A percentile compares a stretch with the other conserved stretches of the same genome.
Conservation (phyloP, 2,888 invertebrate species). For the Coronaproctus castanopsis region DNA sequence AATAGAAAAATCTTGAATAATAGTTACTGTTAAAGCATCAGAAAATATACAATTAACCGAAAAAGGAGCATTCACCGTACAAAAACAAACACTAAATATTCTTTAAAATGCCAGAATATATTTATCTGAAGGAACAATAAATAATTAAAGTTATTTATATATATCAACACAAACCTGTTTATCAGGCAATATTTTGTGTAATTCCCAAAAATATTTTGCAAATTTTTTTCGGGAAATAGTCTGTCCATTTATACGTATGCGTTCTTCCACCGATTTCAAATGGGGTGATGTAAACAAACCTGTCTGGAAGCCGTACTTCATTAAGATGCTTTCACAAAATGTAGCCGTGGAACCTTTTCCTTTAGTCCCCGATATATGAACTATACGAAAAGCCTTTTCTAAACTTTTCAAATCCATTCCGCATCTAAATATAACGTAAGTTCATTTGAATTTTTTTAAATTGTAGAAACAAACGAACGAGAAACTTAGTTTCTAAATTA, state of each 20-base stretch:
- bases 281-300: constrained; percentile 96
- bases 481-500: too few relatives aligned
- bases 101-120: constrained; percentile 30
- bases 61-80: too few relatives aligned
- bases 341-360: constrained; percentile 95
- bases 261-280: constrained; percentile 71
- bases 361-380: constrained; percentile 93
- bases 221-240: constrained; percentile 56
- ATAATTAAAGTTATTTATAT: too few relatives aligned
- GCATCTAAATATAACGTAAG: constrained; percentile 13
- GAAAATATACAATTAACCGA: too few relatives aligned
- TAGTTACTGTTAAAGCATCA: too few relatives aligned
- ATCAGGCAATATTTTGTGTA: too few relatives aligned
- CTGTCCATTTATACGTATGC: constrained; percentile 68
- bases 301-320: constrained; percentile 61
- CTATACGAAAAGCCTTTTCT: constrained; percentile 42
- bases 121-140: too few relatives aligned
- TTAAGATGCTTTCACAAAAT: constrained; percentile 70
- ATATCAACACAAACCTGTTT: too few relatives aligned
- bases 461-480: background rate
- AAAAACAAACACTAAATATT: constrained; percentile 21
- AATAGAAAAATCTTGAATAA: too few relatives aligned
- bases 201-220: constrained; percentile 56
- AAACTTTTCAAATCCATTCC: constrained; percentile 16
- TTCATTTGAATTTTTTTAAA: background rate